Evolutionary conservation across 2,888 invertebrate genomes (phyloP).

Genomic region (Electrophaes corylata): DNA sequence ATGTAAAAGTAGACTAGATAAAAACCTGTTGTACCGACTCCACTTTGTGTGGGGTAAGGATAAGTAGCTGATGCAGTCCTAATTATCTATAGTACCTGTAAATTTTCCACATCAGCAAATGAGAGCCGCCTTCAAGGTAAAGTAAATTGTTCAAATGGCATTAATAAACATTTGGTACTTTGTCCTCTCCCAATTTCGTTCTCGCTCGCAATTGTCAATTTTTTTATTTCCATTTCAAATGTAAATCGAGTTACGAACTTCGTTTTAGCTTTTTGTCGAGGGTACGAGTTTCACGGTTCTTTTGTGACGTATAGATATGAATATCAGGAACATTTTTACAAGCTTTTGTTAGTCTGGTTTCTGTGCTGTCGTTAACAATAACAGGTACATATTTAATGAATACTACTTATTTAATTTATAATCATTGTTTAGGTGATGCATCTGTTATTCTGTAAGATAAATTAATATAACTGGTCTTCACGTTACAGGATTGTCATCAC

Average conservation of each 20-base stretch:
- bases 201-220: conserved; percentile 52
- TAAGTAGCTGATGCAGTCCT: conserved; percentile 1
- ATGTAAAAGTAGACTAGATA: too few species aligned
- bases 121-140: conserved; percentile 3
- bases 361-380: neutral
- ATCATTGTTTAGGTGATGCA: too few species aligned
- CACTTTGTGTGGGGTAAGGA: too few species aligned
- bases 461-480: too few species aligned
- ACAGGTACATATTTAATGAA: too few species aligned
- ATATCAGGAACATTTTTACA: conserved; percentile 10
- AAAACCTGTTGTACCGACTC: too few species aligned
- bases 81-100: conserved; percentile 15
- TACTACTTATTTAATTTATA: too few species aligned
- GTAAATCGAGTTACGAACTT: conserved; percentile 69
- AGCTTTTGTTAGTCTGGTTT: conserved; percentile 1
- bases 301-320: conserved; percentile 39
- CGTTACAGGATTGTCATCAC: too few species aligned
- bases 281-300: conserved; percentile 52
- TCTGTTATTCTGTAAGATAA: too few species aligned
- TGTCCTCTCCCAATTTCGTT: conserved; percentile 30
- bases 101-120: conserved; percentile 16
- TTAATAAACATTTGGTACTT: conserved; percentile 45
- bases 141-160: conserved; percentile 39
- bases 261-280: conserved; percentile 58
- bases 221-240: conserved; percentile 64